Conservation (phyloP, 2,113 vertebrate species). For the Nesogale talazaci region DNA sequence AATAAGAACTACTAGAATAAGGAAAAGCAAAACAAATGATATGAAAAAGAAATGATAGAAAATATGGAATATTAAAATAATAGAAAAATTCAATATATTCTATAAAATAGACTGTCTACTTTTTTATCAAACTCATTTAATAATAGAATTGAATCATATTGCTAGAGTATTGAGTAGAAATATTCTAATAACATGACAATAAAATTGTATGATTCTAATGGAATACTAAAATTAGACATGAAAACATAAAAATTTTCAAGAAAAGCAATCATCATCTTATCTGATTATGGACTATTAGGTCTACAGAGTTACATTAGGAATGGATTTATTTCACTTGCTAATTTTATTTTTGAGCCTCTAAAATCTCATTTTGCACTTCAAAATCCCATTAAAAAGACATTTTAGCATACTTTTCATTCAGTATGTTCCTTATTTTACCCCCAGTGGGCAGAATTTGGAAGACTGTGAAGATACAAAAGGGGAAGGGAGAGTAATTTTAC, state of each 20-base stretch:
- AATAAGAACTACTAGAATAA: neutral
- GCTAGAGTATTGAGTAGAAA: constrained; percentile 34
- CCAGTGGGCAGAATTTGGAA: constrained; percentile 47
- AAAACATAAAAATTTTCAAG: constrained; percentile 73
- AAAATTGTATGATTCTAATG: constrained; percentile 68
- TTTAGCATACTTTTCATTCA: constrained; percentile 10
- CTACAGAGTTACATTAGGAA: constrained; percentile 69
- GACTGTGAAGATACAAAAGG: constrained; percentile 15
- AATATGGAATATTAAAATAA: neutral
- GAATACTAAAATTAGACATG: constrained; percentile 61
- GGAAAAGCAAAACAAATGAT: neutral
- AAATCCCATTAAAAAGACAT: constrained; percentile 66
- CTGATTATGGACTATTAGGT: constrained; percentile 65
- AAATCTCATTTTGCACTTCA: constrained; percentile 73
- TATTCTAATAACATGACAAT: constrained; percentile 57
- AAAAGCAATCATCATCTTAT: constrained; percentile 73
- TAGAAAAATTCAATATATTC: neutral
- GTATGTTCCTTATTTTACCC: neutral
- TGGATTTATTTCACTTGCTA: constrained; percentile 76
- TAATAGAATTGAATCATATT: constrained; percentile 39
- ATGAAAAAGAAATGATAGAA: neutral
- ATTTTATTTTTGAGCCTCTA: constrained; percentile 73
- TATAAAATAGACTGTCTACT: constrained; percentile 18
- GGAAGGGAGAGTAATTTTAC: constrained; percentile 15
- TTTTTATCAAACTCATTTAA: constrained; percentile 58